Conservation (phyloP, 2,113 vertebrate species). For the Gavia stellata region DNA sequence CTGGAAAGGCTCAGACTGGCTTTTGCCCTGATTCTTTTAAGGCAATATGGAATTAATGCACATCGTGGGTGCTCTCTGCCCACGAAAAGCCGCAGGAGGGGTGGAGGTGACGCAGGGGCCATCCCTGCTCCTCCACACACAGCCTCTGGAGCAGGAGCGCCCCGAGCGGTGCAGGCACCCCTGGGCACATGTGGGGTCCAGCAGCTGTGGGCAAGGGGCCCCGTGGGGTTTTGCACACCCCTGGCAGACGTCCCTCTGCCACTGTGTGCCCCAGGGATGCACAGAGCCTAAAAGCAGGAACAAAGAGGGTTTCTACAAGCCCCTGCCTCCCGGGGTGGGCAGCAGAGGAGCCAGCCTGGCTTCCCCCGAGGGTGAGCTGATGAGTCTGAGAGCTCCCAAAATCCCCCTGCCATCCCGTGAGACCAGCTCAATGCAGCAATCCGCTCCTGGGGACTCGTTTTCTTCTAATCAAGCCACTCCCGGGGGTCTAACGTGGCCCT, state of each 20-base stretch:
- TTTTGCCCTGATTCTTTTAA: neutral
- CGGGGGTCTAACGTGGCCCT: neutral
- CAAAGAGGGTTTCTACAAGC: neutral
- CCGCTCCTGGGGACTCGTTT: neutral
- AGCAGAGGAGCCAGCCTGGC: neutral
- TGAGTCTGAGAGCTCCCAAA: neutral
- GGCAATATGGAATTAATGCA: neutral
- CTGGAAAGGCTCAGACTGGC: neutral
- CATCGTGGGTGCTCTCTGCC: neutral
- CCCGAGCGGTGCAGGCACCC: accelerated
- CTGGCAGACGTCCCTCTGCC: neutral
- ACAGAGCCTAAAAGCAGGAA: neutral
- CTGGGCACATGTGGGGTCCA: accelerated
- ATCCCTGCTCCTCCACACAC: neutral
- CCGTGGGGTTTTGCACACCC: neutral
- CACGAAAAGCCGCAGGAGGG: neutral
- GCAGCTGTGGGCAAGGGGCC: neutral
- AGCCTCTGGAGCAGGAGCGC: neutral
- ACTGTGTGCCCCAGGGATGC: accelerated
- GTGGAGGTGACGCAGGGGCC: neutral
- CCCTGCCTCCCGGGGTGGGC: neutral
- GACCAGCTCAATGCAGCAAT: accelerated
- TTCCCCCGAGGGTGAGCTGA: neutral
- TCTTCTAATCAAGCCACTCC: neutral
- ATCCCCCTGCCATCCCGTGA: accelerated